Base-by-base conservation (phyloP, 2,113 vertebrate species). In the Chloebia gouldiae region DNA sequence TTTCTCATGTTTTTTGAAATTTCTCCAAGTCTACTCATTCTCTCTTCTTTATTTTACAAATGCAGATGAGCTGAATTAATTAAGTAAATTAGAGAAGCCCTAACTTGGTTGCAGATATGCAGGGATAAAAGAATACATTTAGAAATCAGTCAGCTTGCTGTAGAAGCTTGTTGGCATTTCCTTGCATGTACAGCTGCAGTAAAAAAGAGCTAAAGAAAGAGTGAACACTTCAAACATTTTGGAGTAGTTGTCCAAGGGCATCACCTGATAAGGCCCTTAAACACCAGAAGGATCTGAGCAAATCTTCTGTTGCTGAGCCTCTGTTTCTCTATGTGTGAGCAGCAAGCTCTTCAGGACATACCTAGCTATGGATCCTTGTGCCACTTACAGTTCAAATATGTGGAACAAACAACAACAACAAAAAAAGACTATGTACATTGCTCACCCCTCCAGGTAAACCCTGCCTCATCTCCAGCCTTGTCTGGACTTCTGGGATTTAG, bases 21-120 rank as follows among this genome's bases (percentile, higher is more conserved):
- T 83, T 84, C 80, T 84, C n/a, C 50, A 66, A 79, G 59, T 61
- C 66, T 82, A 89, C 57, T 69, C n/a, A 66, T 57, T 64, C 40
- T 53, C 70, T 91, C 45, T 57, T 66, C 47, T 87, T 66, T 35
- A 71, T 89, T 96, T 85, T 87, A 87, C 57, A 85, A 45, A 63
- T 87, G 83, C 40, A 91, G 63, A 82, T 82, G n/a, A 92, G 45
- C 47, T 94, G 81, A 87, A 90, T 78, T 80, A 81, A 90, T 82
- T 42, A 69, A 73, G 54, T 42, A 93, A 91, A 88, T 75, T 76
- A 87, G 39, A 92, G 76, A 90, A 88, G 61, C 6, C 53, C 33
- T 86, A 94, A 54, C 76, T 90, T 37, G 15, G 40, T 31, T 76
- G 37, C 59, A 93, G 89, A 79, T 78, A 86, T 7, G 40, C 47